These are phyloP conservation scores for Drosophila trichaetosa DNA, from an alignment of 2,888 invertebrate species.

Conservation along the genomic window DNA sequence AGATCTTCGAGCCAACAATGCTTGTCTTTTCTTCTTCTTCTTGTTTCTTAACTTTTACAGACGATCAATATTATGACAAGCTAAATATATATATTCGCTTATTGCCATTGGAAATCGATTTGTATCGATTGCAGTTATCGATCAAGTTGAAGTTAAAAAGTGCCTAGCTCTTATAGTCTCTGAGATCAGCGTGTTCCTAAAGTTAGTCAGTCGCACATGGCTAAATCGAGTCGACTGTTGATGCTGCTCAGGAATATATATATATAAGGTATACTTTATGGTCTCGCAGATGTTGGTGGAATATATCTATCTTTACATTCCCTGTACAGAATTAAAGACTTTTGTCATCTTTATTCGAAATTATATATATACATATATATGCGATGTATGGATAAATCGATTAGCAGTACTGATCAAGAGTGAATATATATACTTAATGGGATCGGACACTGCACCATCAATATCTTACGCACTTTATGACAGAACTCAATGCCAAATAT, in stretches of 20 bases:
- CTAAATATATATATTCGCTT: not conserved
- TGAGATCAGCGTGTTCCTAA: not conserved
- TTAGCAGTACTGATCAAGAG: too few species aligned
- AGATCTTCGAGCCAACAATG: too few species aligned
- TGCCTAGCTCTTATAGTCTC: not conserved
- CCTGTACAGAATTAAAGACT: not conserved
- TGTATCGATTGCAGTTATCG: not conserved
- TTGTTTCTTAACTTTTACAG: not conserved
- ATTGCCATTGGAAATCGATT: not conserved
- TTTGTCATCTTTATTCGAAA: not conserved
- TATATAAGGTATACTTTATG: not conserved
- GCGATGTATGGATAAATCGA: too few species aligned
- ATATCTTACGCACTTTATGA: not conserved
- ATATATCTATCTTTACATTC: not conserved
- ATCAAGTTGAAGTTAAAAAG: not conserved
- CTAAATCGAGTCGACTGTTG: not conserved
- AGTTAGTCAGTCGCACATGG: not conserved
- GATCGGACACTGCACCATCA: not conserved
- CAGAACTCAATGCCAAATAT: not conserved
- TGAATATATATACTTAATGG: not conserved
- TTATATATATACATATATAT: too few species aligned
- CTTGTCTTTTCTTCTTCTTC: too few species aligned
- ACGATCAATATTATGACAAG: not conserved
- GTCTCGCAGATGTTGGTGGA: not conserved
- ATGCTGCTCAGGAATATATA: not conserved